These are phyloP conservation scores for Metalampra italica DNA, from an alignment of 2,888 invertebrate genomes.

Conservation along the genomic window DNA sequence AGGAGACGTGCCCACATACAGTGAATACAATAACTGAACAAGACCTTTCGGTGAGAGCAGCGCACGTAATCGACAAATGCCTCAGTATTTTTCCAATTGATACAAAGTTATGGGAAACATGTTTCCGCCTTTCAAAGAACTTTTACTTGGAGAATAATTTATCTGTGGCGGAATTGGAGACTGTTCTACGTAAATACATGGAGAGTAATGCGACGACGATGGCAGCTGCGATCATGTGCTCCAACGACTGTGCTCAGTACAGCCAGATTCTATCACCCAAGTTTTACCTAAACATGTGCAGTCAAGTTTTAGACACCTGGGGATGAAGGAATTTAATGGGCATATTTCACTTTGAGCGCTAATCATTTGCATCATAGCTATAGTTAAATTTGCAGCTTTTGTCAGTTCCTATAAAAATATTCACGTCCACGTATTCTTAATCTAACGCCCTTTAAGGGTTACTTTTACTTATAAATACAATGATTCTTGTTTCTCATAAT, in stretches of 20 bases:
- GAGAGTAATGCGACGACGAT: slow-evolving; percentile 63
- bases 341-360: neutral
- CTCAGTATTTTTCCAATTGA: slow-evolving; percentile 61
- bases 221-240: slow-evolving; percentile 70
- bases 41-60: slow-evolving; percentile 50
- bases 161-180: slow-evolving; percentile 71
- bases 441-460: too few relatives aligned
- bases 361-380: neutral
- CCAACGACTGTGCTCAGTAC: slow-evolving; percentile 65
- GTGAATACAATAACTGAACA: slow-evolving; percentile 20
- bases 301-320: slow-evolving; percentile 69
- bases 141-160: slow-evolving; percentile 60
- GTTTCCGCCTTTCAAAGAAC: slow-evolving; percentile 58
- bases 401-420: too few relatives aligned
- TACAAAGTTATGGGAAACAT: slow-evolving; percentile 58
- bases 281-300: slow-evolving; percentile 71
- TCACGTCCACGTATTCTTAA: too few relatives aligned
- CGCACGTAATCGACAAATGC: slow-evolving; percentile 58
- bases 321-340: slow-evolving; percentile 29
- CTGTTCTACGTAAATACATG: slow-evolving; percentile 76
- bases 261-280: slow-evolving; percentile 64
- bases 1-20: slow-evolving; percentile 17
- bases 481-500: too few relatives aligned
- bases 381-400: too few relatives aligned
- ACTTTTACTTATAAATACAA: too few relatives aligned